Evolutionary conservation across 1,140 invertebrate genomes (phyloP), one percentile per base, ranked within the genome.

Genomic region (Parasteatoda tepidariorum): DNA sequence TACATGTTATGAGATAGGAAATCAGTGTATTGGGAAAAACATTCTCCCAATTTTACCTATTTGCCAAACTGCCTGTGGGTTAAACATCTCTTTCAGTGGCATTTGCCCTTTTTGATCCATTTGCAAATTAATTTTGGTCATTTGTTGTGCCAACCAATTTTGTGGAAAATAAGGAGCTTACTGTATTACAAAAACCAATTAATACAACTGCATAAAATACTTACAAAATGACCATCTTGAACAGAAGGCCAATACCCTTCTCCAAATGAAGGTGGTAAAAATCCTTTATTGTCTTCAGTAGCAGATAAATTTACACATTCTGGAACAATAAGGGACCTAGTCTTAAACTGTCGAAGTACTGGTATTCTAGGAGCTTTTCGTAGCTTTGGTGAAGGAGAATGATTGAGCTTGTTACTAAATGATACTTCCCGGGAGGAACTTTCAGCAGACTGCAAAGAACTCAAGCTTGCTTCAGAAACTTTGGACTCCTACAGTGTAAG

Each of bases 141-240:
- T n/a, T n/a, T n/a, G n/a, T n/a, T n/a, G n/a, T n/a, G n/a, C n/a
- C n/a, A n/a, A n/a, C n/a, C n/a, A n/a, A n/a, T n/a, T n/a, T n/a
- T n/a, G n/a, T n/a, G n/a, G n/a, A n/a, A n/a, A n/a, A n/a, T n/a
- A n/a, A n/a, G n/a, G n/a, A n/a, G n/a, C n/a, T n/a, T n/a, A n/a
- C n/a, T n/a, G n/a, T n/a, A n/a, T n/a, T n/a, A n/a, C n/a, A n/a
- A n/a, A n/a, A n/a, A n/a, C n/a, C n/a, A n/a, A n/a, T n/a, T n/a
- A n/a, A n/a, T n/a, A n/a, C n/a, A n/a, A n/a, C n/a, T n/a, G n/a
- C n/a, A n/a, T n/a, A n/a, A n/a, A n/a, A n/a, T n/a, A 61, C 78
- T 82, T 70, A 82, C 78, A 82, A 82, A 82, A 31, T 82, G 78
- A 24, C 78, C 78, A 71, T 82, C 78, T 22, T 82, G 66, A n/a